A percentile compares a stretch with the other conserved stretches of the same genome.
Conservation (phyloP, 2,888 invertebrate species). For the Polyploca ridens region DNA sequence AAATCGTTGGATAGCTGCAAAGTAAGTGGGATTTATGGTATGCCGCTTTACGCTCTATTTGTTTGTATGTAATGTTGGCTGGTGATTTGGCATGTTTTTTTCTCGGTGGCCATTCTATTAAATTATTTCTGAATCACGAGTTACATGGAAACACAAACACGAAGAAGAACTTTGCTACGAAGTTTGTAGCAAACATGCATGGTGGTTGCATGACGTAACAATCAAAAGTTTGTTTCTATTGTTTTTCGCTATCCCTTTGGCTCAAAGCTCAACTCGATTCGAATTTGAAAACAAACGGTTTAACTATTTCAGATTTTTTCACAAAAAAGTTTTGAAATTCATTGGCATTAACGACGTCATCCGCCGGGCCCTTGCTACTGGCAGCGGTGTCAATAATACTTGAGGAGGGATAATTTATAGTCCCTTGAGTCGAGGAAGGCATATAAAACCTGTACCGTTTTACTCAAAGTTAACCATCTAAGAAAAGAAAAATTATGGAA, state of each 20-base stretch:
- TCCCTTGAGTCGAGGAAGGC: too few species aligned
- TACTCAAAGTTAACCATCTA: too few species aligned
- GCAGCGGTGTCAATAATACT: too few species aligned
- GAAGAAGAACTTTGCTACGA: too few species aligned
- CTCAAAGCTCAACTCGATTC: slow-evolving; percentile 31
- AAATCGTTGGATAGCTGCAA: slow-evolving; percentile 75
- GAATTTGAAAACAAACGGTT: slow-evolving; percentile 36
- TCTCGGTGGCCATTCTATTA: slow-evolving; percentile 33
- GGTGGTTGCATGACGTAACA: slow-evolving; percentile 23
- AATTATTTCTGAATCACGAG: slow-evolving; percentile 7
- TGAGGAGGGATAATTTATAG: too few species aligned
- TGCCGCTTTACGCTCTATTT: slow-evolving; percentile 67
- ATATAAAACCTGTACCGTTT: too few species aligned
- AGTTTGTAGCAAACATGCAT: background rate
- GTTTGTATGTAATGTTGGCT: slow-evolving; percentile 44
- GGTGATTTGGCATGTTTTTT: slow-evolving; percentile 38
- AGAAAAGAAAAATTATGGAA: too few species aligned
- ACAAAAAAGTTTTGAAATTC: slow-evolving; percentile 19
- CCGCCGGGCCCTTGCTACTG: too few species aligned
- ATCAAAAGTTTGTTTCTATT: slow-evolving; percentile 23
- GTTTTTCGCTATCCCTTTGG: slow-evolving; percentile 7
- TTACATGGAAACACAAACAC: background rate
- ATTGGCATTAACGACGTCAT: background rate
- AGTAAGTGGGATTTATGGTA: slow-evolving; percentile 77
- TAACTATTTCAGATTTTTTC: slow-evolving; percentile 19